These are phyloP conservation scores for Chironomus tepperi DNA, from an alignment of 1,140 invertebrate species.

Conservation along the genomic window DNA sequence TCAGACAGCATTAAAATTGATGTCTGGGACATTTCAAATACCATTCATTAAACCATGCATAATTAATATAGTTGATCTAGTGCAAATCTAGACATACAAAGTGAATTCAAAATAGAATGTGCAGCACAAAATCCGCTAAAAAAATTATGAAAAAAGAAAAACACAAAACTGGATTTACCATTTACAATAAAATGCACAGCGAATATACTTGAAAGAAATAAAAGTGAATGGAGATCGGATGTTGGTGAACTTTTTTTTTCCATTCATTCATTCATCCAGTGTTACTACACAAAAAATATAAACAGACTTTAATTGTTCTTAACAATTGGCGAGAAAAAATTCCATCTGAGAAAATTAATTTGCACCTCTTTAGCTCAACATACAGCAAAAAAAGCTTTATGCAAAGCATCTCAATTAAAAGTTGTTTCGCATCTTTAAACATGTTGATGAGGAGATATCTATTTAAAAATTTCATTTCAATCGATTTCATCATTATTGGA, in stretches of 20 bases:
- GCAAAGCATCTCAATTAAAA: background rate
- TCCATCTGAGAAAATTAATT: constrained; percentile 2
- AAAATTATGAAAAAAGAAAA: constrained; percentile 2
- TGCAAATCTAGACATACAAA: too few species aligned
- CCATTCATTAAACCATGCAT: too few species aligned
- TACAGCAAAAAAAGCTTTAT: background rate
- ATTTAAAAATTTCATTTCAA: background rate
- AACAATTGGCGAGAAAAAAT: background rate
- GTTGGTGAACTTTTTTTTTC: background rate
- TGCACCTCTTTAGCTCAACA: background rate
- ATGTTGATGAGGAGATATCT: background rate
- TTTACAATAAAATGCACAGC: background rate
- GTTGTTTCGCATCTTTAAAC: background rate
- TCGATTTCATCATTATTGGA: background rate
- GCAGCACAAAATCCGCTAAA: background rate
- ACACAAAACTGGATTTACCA: constrained; percentile 5
- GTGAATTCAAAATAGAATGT: too few species aligned
- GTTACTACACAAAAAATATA: too few species aligned
- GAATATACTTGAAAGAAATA: background rate
- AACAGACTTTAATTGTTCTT: background rate
- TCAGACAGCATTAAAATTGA: too few species aligned
- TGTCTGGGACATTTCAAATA: too few species aligned
- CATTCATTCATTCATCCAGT: background rate
- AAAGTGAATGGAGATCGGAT: background rate
- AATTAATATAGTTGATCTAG: too few species aligned